phyloP scores from a whole-genome alignment of 2,888 invertebrate genomes.

The Volucella inanis region DNA sequence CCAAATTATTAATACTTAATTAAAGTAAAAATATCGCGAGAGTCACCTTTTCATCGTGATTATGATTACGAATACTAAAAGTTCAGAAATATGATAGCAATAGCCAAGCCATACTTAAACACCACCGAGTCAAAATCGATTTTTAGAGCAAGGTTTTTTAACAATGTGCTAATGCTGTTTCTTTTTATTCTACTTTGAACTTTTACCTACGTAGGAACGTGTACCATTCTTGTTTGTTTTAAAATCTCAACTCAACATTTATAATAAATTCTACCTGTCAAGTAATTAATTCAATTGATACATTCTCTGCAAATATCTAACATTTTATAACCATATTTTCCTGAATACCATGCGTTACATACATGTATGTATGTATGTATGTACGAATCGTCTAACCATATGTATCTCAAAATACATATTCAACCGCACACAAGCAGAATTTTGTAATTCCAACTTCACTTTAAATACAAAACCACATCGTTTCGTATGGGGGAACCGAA shows the following conservation, averaged over 20 bases:
- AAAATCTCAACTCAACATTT: conserved; percentile 43
- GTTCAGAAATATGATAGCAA: too few relatives aligned
- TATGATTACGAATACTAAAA: too few relatives aligned
- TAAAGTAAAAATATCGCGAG: too few relatives aligned
- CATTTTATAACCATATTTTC: conserved; percentile 53
- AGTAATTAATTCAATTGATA: conserved; percentile 56
- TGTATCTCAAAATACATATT: neutral
- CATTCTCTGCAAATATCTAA: conserved; percentile 33
- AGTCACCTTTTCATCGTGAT: too few relatives aligned
- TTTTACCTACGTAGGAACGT: neutral
- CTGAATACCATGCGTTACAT: neutral
- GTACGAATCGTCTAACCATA: conserved; percentile 17
- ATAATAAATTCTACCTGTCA: conserved; percentile 61
- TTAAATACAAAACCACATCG: conserved; percentile 72
- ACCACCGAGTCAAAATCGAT: too few relatives aligned
- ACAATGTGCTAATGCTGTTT: too few relatives aligned
- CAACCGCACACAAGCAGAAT: neutral
- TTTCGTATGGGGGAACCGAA: conserved; percentile 71
- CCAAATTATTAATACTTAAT: too few relatives aligned
- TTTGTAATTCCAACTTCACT: conserved; percentile 31
- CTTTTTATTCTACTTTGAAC: neutral
- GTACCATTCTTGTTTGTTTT: conserved; percentile 10
- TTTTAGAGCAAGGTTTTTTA: too few relatives aligned
- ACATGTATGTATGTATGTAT: neutral
- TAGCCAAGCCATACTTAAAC: too few relatives aligned